Base-by-base conservation (phyloP, 1,140 invertebrate genomes). In the Megathymus violae region DNA sequence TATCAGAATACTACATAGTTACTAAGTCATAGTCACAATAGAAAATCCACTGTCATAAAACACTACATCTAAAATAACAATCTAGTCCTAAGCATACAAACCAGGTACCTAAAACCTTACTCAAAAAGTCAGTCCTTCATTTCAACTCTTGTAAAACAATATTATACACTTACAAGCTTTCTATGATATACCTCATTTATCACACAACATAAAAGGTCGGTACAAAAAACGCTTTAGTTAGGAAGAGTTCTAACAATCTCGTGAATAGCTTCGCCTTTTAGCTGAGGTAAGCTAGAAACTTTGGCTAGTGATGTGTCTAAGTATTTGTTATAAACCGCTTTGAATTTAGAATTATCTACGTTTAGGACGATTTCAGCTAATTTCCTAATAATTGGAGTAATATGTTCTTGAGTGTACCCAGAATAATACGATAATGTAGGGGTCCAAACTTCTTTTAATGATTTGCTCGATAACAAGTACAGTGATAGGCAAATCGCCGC, bases 291-390 rank as follows among this genome's bases (percentile, higher is more conserved):
- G 34, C 87, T 71, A 13, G 94, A 93, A 7, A 95, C 93, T 76
- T 93, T 94, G 69, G 93, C 93, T 69, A 93, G 86, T 44, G 94
- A 93, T 0, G 83, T 61, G 34, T 91, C 89, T 16, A 87, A 78
- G 71, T 95, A 95, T 80, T 94, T 95, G 62, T 92, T 93, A 46
- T 92, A 92, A 1, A 95, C 93, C 2, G 94, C 92, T 64, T 93
- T 93, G 63, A 93, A 92, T 67, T 94, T 94, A 17, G 92, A 92
- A 14, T 91, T 92, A 1, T 94, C 92, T 5, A 93, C 92, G 62
- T 92, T 93, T 0, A 90, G 69, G 9, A 94, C 92, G 50, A 95
- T 88, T 13, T 78, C 83, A 0, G 94, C 94, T 27, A 95, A 89
- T 70, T 93, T 92, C 14, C 82, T 88, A 5, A 94, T 92, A 31